Conservation (phyloP, 2,113 vertebrate genomes). For the Cyanoramphus novaezelandiae region DNA sequence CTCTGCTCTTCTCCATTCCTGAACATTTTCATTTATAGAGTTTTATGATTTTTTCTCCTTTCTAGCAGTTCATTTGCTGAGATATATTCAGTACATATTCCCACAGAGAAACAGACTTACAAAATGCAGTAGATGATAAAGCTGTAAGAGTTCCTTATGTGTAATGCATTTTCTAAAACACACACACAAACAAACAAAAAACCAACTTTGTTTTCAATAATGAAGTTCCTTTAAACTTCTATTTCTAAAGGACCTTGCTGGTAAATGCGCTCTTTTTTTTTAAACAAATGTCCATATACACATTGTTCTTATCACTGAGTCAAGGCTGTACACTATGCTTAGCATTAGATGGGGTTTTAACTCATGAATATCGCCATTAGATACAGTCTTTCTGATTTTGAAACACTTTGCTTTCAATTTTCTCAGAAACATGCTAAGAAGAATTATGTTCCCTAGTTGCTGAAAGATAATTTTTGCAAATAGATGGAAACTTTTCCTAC, state of each 20-base stretch:
- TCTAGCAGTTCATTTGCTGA: background rate
- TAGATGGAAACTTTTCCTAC: background rate
- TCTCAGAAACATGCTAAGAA: background rate
- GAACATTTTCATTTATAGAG: background rate
- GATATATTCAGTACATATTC: background rate
- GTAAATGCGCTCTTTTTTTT: background rate
- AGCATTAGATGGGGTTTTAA: fast-evolving
- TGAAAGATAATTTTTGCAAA: background rate
- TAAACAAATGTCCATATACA: background rate
- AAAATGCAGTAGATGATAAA: background rate
- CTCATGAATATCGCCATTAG: background rate
- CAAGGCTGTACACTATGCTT: background rate
- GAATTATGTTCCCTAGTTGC: background rate
- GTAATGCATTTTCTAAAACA: background rate
- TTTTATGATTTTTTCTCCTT: background rate
- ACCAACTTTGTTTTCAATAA: background rate
- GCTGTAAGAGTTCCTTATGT: background rate
- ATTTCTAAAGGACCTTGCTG: background rate
- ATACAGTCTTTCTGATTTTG: background rate
- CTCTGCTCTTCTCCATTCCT: background rate
- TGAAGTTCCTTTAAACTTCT: background rate
- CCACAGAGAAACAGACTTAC: background rate
- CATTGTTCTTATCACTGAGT: background rate
- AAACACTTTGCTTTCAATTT: background rate
- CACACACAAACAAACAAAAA: background rate